A percentile compares a stretch with the other conserved stretches of the same genome.
phyloP scores from a whole-genome alignment of 1,140 invertebrate genomes.

The Anadara kagoshimensis region DNA sequence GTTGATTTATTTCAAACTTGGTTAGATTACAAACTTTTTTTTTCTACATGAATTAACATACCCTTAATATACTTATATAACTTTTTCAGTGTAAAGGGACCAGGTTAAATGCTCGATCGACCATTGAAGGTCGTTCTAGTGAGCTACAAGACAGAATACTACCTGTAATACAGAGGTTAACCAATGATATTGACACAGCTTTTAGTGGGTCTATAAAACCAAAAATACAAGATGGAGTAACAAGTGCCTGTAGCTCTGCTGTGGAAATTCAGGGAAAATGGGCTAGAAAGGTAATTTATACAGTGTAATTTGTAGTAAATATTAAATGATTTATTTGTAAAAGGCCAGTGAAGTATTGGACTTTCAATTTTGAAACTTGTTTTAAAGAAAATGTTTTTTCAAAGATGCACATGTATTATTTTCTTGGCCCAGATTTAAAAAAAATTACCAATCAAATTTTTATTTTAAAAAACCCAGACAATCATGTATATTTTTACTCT shows the following conservation, averaged over 20 bases:
- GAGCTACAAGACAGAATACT: conserved; percentile 12
- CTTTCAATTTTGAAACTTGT: too few relatives aligned
- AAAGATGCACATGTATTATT: background rate
- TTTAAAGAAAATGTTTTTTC: background rate
- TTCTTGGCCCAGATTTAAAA: background rate
- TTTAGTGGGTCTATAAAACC: conserved; percentile 26
- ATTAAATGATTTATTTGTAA: background rate
- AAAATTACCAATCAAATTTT: background rate
- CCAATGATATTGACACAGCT: conserved; percentile 14
- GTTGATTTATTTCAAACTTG: background rate
- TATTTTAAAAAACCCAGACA: background rate
- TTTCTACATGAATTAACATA: background rate
- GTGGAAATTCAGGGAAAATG: conserved; percentile 30
- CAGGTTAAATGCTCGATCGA: conserved; percentile 9
- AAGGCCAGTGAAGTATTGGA: too few relatives aligned
- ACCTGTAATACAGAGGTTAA: conserved; percentile 18
- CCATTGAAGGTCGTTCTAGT: conserved; percentile 20
- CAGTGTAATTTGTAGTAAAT: background rate
- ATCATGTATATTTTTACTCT: background rate
- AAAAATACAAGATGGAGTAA: conserved; percentile 32
- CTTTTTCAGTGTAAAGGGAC: conserved; percentile 26
- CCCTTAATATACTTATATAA: background rate
- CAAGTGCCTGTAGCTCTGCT: conserved; percentile 20
- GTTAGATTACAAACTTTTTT: background rate
- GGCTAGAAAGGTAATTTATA: conserved; percentile 11